Base-by-base conservation (phyloP, 2,888 invertebrate genomes). In the Taphrorychus bicolor region DNA sequence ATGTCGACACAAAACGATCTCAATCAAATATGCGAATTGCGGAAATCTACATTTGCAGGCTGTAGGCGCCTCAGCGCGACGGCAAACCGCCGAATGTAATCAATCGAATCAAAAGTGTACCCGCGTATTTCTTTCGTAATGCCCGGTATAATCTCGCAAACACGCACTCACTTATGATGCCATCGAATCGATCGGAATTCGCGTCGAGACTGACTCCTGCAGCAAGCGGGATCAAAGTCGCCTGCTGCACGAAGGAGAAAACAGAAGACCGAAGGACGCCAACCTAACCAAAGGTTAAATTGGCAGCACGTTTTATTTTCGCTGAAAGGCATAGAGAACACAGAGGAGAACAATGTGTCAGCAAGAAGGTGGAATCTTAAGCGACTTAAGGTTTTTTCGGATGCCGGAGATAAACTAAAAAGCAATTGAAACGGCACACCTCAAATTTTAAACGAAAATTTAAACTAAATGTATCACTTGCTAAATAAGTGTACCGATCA, bases 131-230 rank as follows among this genome's bases (percentile, higher is more conserved):
- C 51, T 51, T 51, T 51, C 51, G 51, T 51, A 51, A 51, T 51
- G 48, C 16, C 11, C 16, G 7, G 45, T 45, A 19, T 22, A 51
- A 16, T 19, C 51, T 22, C 51, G 21, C 18, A 51, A 58, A 52
- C 60, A 51, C 52, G 16, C 51, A 41, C 41, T 60, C 60, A 52
- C 52, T 52, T 22, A 53, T 52, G 60, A 51, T 52, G 52, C 60
- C 51, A 60, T 60, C 45, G 45, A 14, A 21, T 62, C 24, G 54
- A 73, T 80, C 80, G 73, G 81, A 75, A 76, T 84, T 83, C 76
- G 81, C 78, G 75, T 81, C 82, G 54, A 53, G 62, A 62, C 62
- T 62, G 62, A 60, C 52, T 60, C 24, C 21, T 54, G 42, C 62
- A 24, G 23, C 23, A 32, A 21, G 52, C 16, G 52, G 19, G 41